Percentiles rank a stretch among this genome's conserved stretches.
Evolutionary conservation across 2,113 vertebrate genomes (phyloP).

Genomic region (Eulacestoma nigropectus): DNA sequence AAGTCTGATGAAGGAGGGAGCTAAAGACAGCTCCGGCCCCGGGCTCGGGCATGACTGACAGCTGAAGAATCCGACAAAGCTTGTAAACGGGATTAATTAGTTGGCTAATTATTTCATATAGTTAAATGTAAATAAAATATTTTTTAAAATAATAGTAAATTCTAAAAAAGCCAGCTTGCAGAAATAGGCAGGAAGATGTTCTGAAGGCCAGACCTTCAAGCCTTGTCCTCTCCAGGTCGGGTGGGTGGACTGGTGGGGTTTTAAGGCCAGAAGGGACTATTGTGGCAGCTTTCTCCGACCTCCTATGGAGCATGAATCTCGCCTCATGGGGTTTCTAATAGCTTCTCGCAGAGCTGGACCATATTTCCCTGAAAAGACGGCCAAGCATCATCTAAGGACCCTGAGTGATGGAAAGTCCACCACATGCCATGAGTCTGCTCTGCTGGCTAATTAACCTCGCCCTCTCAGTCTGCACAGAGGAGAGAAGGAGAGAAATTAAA

Average conservation of each 20-base stretch:
- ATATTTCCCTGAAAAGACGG: background rate
- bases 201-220: background rate
- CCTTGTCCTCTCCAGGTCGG: rapidly evolving
- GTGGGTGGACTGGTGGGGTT: background rate
- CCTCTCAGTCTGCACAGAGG: background rate
- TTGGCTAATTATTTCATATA: conserved; percentile 79
- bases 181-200: background rate
- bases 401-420: conserved; percentile 30
- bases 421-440: conserved; percentile 19
- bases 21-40: conserved; percentile 50
- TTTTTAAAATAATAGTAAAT: background rate
- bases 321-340: background rate
- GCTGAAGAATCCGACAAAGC: conserved; percentile 82
- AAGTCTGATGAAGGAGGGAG: conserved; percentile 73
- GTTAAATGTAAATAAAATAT: conserved; percentile 76
- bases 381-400: background rate
- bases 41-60: conserved; percentile 74
- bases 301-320: background rate
- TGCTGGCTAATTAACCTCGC: background rate
- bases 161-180: background rate
- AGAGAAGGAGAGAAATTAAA: background rate
- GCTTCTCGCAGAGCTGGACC: background rate
- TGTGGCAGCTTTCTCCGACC: background rate
- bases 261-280: conserved; percentile 23
- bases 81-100: conserved; percentile 83